These are phyloP conservation scores for Dipodomys spectabilis DNA, from an alignment of 2,113 vertebrate genomes.

Conservation along the genomic window DNA sequence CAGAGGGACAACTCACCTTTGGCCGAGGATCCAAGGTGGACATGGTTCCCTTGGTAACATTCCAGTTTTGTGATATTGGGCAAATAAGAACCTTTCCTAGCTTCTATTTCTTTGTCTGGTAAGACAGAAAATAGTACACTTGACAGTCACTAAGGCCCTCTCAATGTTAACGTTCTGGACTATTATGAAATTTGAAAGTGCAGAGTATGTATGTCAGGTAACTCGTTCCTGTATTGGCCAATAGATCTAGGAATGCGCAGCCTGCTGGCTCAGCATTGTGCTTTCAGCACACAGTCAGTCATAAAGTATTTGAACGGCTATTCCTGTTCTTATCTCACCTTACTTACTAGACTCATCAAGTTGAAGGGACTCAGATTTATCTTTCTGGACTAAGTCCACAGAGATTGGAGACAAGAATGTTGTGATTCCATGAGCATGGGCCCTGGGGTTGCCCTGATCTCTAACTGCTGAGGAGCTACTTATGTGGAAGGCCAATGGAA, in stretches of 20 bases:
- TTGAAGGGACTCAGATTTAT: slow-evolving; percentile 29
- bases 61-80: neutral
- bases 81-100: neutral
- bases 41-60: neutral
- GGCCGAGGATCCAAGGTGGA: neutral
- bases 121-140: neutral
- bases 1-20: neutral
- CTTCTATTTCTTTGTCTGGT: neutral
- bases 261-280: neutral
- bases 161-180: neutral
- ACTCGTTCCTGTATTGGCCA: neutral
- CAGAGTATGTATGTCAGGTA: neutral
- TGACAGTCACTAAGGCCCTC: neutral
- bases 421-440: neutral
- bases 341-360: neutral
- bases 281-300: neutral
- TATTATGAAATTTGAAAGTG: neutral
- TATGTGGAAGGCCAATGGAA: neutral
- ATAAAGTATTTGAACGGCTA: neutral
- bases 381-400: slow-evolving; percentile 55
- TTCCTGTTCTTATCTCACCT: neutral
- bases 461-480: neutral
- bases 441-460: neutral
- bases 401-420: slow-evolving; percentile 45
- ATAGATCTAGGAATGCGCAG: neutral